These are phyloP conservation scores for Epirrhoe alternata DNA, from an alignment of 2,888 invertebrate species.

Conservation along the genomic window DNA sequence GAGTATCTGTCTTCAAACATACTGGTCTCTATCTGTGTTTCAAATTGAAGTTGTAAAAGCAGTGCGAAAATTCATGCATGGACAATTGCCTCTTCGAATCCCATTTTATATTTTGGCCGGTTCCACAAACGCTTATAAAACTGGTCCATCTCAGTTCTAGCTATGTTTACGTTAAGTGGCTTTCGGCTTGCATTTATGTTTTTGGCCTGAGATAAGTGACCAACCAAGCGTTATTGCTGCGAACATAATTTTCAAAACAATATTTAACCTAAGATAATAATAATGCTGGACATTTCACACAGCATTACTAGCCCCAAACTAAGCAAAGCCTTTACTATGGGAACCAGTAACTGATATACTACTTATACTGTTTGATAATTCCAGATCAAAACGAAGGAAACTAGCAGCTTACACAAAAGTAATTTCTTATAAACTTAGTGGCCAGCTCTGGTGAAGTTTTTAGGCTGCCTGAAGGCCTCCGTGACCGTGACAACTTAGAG, in stretches of 20 bases:
- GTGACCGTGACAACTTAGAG: too few species aligned
- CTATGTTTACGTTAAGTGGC: constrained; percentile 53
- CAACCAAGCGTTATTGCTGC: neutral
- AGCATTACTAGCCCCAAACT: too few species aligned
- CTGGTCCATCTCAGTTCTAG: constrained; percentile 46
- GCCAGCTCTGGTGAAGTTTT: too few species aligned
- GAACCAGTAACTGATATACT: too few species aligned
- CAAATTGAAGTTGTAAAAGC: constrained; percentile 19
- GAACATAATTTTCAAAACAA: neutral
- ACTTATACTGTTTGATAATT: too few species aligned
- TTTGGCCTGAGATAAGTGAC: constrained; percentile 31
- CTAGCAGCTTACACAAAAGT: too few species aligned
- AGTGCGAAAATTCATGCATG: constrained; percentile 14
- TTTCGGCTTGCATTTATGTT: constrained; percentile 58
- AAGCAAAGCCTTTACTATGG: too few species aligned
- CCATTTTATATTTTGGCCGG: constrained; percentile 41
- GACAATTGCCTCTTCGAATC: constrained; percentile 33
- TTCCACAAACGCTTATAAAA: constrained; percentile 44
- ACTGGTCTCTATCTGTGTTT: neutral
- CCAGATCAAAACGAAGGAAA: too few species aligned
- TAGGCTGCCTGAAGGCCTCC: too few species aligned
- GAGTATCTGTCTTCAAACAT: neutral
- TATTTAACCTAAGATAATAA: too few species aligned
- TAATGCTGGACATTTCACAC: too few species aligned
- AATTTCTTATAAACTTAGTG: too few species aligned